phyloP scores from a whole-genome alignment of 37 sponge, comb jelly and placozoan genomes.

The Bolinopsis microptera region DNA sequence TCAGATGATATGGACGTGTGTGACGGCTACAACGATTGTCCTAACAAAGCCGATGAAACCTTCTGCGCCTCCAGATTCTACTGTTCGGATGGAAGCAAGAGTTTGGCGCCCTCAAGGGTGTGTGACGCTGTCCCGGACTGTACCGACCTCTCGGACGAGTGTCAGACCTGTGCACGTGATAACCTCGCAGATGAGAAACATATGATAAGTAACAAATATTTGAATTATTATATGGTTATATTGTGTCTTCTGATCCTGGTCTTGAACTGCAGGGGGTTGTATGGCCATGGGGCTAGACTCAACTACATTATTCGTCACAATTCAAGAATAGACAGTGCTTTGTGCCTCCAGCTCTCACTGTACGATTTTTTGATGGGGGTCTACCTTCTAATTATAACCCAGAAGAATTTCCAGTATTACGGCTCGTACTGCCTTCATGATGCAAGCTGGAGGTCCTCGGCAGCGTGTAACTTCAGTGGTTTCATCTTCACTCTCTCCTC shows the following conservation, averaged over 20 bases:
- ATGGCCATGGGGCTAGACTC: not conserved
- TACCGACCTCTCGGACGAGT: slow-evolving; percentile 48
- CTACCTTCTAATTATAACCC: not conserved
- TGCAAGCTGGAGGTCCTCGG: slow-evolving; percentile 8
- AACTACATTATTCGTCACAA: not conserved
- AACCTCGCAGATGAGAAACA: slow-evolving; percentile 20
- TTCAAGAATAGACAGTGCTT: not conserved
- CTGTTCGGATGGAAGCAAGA: not conserved
- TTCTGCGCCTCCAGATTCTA: not conserved
- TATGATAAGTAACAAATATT: slow-evolving; percentile 40
- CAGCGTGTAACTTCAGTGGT: not conserved
- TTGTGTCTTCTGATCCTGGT: slow-evolving; percentile 4
- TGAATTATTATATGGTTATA: slow-evolving; percentile 15
- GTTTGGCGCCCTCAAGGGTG: not conserved
- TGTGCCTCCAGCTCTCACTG: slow-evolving; percentile 32
- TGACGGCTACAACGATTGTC: not conserved
- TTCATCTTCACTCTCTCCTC: slow-evolving; percentile 33
- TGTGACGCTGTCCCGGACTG: not conserved
- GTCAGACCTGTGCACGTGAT: slow-evolving; percentile 26
- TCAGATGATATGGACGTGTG: not conserved
- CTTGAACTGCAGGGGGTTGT: slow-evolving; percentile 8
- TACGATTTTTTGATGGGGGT: slow-evolving; percentile 39
- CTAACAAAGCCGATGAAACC: not conserved
- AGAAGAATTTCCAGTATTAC: slow-evolving; percentile 28
- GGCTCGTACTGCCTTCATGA: slow-evolving; percentile 49